Evolutionary conservation across 2,888 invertebrate species (phyloP).

Genomic region (Acheta domesticus): DNA sequence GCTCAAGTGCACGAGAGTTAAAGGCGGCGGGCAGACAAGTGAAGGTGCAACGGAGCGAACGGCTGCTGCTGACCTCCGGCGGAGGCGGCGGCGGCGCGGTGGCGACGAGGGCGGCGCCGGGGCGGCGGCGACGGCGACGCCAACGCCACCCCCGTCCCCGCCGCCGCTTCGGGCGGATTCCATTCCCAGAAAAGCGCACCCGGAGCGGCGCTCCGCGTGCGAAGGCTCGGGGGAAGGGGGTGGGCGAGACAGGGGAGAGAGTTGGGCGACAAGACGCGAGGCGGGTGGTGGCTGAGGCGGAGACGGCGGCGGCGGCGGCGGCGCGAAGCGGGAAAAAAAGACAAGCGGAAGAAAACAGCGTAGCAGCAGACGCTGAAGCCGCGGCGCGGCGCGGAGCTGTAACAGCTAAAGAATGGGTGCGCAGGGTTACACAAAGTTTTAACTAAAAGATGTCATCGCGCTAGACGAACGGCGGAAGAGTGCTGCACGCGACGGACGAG

Average conservation of each 20-base stretch:
- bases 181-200: slow-evolving; percentile 28
- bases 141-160: not conserved
- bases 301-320: not conserved
- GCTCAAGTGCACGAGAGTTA: slow-evolving; percentile 35
- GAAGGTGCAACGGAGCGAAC: slow-evolving; percentile 33
- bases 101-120: slow-evolving; percentile 18
- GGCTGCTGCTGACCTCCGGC: not conserved
- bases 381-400: not conserved
- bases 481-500: no score
- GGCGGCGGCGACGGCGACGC: not conserved
- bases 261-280: not conserved
- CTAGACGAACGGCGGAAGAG: no score
- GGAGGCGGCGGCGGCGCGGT: slow-evolving; percentile 24
- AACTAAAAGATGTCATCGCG: not conserved
- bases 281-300: not conserved
- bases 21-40: slow-evolving; percentile 32
- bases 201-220: not conserved
- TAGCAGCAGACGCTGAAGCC: slow-evolving; percentile 12
- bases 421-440: slow-evolving; percentile 18
- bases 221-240: not conserved
- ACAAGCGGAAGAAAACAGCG: not conserved
- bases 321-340: not conserved
- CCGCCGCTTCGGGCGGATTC: slow-evolving; percentile 21
- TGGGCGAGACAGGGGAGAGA: slow-evolving; percentile 18
- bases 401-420: not conserved